phyloP scores from a whole-genome alignment of 2,797 vertebrate genomes.

The Argya squamiceps region DNA sequence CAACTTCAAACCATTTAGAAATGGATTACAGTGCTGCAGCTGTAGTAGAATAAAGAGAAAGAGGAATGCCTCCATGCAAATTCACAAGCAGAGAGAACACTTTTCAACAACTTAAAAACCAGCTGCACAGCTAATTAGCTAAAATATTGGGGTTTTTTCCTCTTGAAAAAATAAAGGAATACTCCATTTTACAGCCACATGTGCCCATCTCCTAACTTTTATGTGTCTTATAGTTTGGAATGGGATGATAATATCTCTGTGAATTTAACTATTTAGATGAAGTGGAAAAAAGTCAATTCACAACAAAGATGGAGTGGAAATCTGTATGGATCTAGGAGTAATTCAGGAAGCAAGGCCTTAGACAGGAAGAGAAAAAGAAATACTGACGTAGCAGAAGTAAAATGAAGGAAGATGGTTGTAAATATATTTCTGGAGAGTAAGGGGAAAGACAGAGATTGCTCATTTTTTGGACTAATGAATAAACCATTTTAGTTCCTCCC shows the following conservation, averaged over 20 bases:
- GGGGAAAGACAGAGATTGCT: slow-evolving; percentile 79
- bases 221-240: neutral
- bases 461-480: slow-evolving; percentile 89
- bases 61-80: slow-evolving; percentile 47
- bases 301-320: slow-evolving; percentile 45
- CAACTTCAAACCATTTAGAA: slow-evolving; percentile 38
- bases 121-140: slow-evolving; percentile 67
- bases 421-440: slow-evolving; percentile 65
- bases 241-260: neutral
- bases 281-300: slow-evolving; percentile 32
- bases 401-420: slow-evolving; percentile 50
- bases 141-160: neutral
- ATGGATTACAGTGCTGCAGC: slow-evolving; percentile 52
- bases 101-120: slow-evolving; percentile 61
- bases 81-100: slow-evolving; percentile 54
- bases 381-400: slow-evolving; percentile 31
- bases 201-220: neutral
- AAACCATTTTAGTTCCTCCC: slow-evolving; percentile 82
- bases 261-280: slow-evolving; percentile 19
- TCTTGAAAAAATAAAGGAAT: slow-evolving; percentile 1
- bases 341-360: slow-evolving; percentile 67
- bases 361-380: slow-evolving; percentile 39
- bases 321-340: neutral
- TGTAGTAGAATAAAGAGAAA: slow-evolving; percentile 37
- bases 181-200: neutral